A percentile compares a stretch with the other conserved stretches of the same genome.
phyloP scores from a whole-genome alignment of 2,113 vertebrate genomes.

The Pipra filicauda region DNA sequence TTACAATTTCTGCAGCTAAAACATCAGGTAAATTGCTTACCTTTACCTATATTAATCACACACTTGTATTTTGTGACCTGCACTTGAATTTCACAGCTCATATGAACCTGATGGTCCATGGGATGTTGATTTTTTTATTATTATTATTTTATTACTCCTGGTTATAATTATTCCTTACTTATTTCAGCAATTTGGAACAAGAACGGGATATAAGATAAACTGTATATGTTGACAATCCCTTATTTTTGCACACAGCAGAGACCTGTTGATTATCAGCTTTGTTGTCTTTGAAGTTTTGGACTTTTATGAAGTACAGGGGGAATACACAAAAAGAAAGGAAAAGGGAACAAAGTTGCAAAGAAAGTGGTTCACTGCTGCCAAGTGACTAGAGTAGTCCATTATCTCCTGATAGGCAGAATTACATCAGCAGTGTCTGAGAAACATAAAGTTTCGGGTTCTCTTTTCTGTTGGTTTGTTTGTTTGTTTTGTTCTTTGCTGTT shows the following conservation, averaged over 20 bases:
- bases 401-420: background rate
- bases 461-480: background rate
- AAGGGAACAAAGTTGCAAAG: background rate
- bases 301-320: too few relatives aligned
- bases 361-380: background rate
- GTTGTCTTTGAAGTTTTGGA: background rate
- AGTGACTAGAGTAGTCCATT: background rate
- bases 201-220: background rate
- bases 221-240: background rate
- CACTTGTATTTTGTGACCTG: background rate
- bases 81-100: background rate
- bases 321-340: too few relatives aligned
- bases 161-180: background rate
- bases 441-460: background rate
- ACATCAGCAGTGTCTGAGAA: background rate
- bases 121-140: background rate
- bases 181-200: background rate
- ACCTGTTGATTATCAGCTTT: background rate
- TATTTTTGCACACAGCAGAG: background rate
- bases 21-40: background rate
- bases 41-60: fast-evolving
- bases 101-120: background rate
- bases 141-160: background rate
- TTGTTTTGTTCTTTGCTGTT: background rate
- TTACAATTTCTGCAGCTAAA: background rate